Evolutionary conservation across 2,797 vertebrate species (phyloP).

Genomic region (Hozukius guyotensis): DNA sequence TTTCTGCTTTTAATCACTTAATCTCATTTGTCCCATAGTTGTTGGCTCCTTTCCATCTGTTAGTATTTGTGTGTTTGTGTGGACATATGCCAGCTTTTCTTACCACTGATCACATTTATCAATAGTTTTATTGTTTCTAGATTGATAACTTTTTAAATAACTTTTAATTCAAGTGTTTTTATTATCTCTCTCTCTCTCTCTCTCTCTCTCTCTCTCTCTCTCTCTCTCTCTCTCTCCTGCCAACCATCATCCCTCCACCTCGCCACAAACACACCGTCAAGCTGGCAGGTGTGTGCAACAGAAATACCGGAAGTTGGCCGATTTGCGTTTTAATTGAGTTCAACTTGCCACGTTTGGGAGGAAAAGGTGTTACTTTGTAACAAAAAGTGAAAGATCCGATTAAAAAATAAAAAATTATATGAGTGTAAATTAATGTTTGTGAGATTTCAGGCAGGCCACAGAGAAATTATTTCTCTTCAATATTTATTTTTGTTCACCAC

Average conservation of each 20-base stretch:
- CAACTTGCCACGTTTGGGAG: not conserved
- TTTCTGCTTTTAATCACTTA: conserved; percentile 56
- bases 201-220: not conserved
- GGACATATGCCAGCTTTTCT: not conserved
- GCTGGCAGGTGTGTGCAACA: not conserved
- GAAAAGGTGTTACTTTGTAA: not conserved
- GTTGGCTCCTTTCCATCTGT: conserved; percentile 29
- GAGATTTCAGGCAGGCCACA: not conserved
- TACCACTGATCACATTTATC: conserved; percentile 3
- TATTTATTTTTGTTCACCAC: not conserved
- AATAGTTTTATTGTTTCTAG: not conserved
- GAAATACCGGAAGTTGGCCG: not conserved
- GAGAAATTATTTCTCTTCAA: too few relatives aligned
- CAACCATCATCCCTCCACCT: not conserved
- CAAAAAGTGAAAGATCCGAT: not conserved
- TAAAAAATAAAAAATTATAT: not conserved
- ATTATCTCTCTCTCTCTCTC: not conserved
- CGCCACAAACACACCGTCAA: conserved; percentile 9
- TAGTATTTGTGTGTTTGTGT: not conserved
- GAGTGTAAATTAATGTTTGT: not conserved
- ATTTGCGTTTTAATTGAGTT: not conserved
- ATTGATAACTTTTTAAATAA: not conserved
- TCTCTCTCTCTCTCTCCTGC: not conserved
- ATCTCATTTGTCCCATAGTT: conserved; percentile 59
- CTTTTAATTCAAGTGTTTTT: not conserved